A percentile compares a stretch with the other conserved stretches of the same genome.
Conservation (phyloP, 30 jellyfish, hydroid and myxozoan genomes). For the Calvadosia cruxmelitensis region DNA sequence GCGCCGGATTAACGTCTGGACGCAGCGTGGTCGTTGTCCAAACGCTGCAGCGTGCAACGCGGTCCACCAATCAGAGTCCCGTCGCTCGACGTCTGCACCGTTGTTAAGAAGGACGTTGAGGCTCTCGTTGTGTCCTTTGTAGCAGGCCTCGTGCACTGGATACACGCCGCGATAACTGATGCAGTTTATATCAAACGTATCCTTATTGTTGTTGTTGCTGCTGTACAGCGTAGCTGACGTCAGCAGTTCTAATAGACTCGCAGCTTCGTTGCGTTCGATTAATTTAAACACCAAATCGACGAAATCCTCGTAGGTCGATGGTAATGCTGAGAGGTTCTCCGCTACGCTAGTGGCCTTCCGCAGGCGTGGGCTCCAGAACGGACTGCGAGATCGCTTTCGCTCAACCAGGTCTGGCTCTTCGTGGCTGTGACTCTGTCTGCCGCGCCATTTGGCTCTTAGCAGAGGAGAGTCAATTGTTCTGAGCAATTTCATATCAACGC, state of each 20-base stretch:
- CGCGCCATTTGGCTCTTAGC: conserved; percentile 41
- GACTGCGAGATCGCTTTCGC: not conserved
- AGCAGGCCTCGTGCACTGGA: conserved; percentile 51
- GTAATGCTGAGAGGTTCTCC: not conserved
- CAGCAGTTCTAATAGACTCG: not conserved
- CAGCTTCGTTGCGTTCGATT: not conserved
- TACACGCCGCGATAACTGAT: conserved; percentile 18
- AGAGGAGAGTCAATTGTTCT: conserved; percentile 51
- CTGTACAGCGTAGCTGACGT: not conserved
- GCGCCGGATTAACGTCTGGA: conserved; percentile 12
- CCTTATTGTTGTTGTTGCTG: not conserved
- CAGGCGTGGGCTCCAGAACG: not conserved
- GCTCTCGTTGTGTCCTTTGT: conserved; percentile 35
- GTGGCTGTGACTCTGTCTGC: not conserved
- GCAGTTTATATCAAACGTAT: not conserved
- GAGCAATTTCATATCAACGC: conserved; percentile 38
- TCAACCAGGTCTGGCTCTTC: not conserved
- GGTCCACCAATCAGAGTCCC: conserved; percentile 65
- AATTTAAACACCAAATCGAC: not conserved
- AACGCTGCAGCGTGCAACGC: conserved; percentile 70
- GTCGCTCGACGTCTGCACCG: conserved; percentile 50
- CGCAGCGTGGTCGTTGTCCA: conserved; percentile 34
- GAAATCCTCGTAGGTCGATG: not conserved
- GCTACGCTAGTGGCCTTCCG: not conserved
- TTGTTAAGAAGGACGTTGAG: conserved; percentile 21